Conservation (phyloP, 2,113 vertebrate genomes). For the Indicator maculatus region DNA sequence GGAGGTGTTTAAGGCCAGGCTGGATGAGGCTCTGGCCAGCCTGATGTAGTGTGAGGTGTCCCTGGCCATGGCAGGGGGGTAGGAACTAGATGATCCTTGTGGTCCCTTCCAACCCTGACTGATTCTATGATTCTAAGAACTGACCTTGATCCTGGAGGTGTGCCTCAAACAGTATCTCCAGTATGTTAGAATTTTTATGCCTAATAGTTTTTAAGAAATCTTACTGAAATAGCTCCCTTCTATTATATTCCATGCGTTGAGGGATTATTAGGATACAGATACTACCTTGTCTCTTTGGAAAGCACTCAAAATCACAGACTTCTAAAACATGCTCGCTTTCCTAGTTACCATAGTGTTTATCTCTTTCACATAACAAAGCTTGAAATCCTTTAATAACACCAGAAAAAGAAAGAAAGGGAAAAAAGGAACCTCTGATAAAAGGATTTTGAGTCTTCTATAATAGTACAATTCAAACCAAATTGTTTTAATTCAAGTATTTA, state of each 20-base stretch:
- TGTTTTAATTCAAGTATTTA: constrained; percentile 72
- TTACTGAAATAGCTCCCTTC: background rate
- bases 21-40: no score
- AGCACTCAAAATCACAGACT: constrained; percentile 4
- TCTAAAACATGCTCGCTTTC: constrained; percentile 17
- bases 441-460: constrained; percentile 48
- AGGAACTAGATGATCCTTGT: no score
- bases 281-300: constrained; percentile 27
- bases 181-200: background rate
- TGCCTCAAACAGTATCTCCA: background rate
- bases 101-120: no score
- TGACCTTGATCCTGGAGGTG: background rate
- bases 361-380: constrained; percentile 43
- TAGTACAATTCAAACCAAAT: constrained; percentile 60
- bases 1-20: no score
- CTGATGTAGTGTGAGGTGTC: no score
- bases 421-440: constrained; percentile 23
- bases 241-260: background rate
- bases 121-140: background rate
- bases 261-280: constrained; percentile 2
- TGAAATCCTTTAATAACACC: constrained; percentile 42
- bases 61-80: no score
- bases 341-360: constrained; percentile 41
- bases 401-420: background rate
- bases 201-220: background rate